A percentile compares a stretch with the other conserved stretches of the same genome.
Conservation (phyloP, 35 echinoderm and acorn worm species). For the Acanthaster planci region DNA sequence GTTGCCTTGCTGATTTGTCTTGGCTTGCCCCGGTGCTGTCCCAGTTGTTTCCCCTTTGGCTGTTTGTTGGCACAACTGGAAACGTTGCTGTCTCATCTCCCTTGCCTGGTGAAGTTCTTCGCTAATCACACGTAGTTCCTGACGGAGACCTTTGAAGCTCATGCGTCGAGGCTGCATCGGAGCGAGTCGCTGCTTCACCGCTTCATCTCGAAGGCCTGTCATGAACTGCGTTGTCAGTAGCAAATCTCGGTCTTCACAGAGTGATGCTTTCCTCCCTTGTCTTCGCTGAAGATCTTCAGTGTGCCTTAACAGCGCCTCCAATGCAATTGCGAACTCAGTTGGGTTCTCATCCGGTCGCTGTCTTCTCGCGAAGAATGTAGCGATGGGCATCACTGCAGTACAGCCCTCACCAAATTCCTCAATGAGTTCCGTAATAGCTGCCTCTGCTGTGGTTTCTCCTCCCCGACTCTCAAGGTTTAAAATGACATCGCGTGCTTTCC, state of each 20-base stretch:
- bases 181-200: slow-evolving; percentile 3
- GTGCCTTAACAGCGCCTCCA: background rate
- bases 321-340: too few relatives aligned
- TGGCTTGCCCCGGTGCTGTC: background rate
- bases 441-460: too few relatives aligned
- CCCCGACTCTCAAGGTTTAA: too few relatives aligned
- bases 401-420: too few relatives aligned
- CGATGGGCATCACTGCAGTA: too few relatives aligned
- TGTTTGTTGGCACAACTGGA: background rate
- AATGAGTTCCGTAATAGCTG: too few relatives aligned
- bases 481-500: too few relatives aligned
- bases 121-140: slow-evolving; percentile 13
- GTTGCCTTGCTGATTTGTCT: background rate
- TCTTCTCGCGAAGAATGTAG: too few relatives aligned
- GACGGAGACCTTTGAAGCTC: background rate
- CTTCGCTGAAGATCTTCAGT: background rate
- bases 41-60: background rate
- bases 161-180: slow-evolving; percentile 39
- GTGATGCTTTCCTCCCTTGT: background rate
- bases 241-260: background rate
- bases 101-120: background rate
- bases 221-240: slow-evolving; percentile 30
- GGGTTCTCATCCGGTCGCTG: too few relatives aligned
- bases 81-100: background rate
- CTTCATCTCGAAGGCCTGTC: slow-evolving; percentile 8